Evolutionary conservation across 2,797 vertebrate species (phyloP), one percentile per base, ranked within the genome.

Genomic region (Sebastiscus tertius): DNA sequence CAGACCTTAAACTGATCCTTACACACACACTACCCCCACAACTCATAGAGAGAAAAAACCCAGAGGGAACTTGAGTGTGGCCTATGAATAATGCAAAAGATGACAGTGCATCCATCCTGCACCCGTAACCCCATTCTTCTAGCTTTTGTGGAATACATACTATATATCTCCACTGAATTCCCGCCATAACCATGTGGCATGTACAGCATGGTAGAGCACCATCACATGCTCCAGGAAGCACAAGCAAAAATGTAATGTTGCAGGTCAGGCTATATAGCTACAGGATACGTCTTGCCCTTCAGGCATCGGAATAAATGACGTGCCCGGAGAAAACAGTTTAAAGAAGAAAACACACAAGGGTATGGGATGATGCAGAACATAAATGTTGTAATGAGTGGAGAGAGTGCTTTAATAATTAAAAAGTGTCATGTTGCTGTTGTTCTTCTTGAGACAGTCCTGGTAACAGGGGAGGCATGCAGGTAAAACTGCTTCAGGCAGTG

Each of bases 31-130:
- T 18, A 59, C 20, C 42, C 68, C 26, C 24, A 62, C 77, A 81
- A 65, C 79, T 77, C 64, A 68, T 10, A 73, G 13, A 74, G 58
- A 79, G 52, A 79, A 69, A 88, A 72, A 65, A 79, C 81, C 81
- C 61, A 58, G 71, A 74, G 84, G 90, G 77, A 90, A 92, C 83
- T 80, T 6, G 85, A 93, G 90, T 87, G 74, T 79, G 77, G 85
- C 78, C 60, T 16, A 93, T 95, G 89, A 93, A 94, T 95, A 93
- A 94, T 94, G 89, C 82, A 95, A 67, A 89, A 80, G 78, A 85
- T 90, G 87, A 90, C 84, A 77, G 79, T 64, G 85, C 80, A 90
- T 92, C 69, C 80, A 87, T 87, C 83, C 86, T 89, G 81, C 80
- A 80, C 79, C 24, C 5, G 6, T 87, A 84, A 87, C 80, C 78